Percentiles rank a stretch among this genome's conserved stretches.
phyloP scores from a whole-genome alignment of 1,140 invertebrate genomes.

The Chlorops oryzae region DNA sequence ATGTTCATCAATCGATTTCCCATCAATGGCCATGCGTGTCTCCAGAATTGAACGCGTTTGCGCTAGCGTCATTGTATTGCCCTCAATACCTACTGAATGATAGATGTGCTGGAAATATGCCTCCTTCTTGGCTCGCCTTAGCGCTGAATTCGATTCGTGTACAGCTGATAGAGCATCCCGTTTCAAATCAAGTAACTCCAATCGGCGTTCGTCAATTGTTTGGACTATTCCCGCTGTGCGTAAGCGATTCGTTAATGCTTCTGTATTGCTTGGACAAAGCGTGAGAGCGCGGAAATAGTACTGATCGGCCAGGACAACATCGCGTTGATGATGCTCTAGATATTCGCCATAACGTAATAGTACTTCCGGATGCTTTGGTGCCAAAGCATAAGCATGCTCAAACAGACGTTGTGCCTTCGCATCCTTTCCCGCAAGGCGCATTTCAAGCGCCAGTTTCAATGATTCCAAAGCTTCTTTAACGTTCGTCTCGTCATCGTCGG shows the following conservation, averaged over 20 bases:
- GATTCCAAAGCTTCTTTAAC: conserved; percentile 72
- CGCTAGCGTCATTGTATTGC: conserved; percentile 92
- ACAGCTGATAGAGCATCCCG: conserved; percentile 72
- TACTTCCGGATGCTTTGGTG: conserved; percentile 87
- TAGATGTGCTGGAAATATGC: conserved; percentile 95
- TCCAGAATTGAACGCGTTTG: conserved; percentile 90
- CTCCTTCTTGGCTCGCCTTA: conserved; percentile 85
- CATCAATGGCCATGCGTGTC: conserved; percentile 84
- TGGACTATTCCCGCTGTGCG: conserved; percentile 84
- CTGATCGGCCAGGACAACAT: conserved; percentile 85
- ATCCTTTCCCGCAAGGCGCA: conserved; percentile 72
- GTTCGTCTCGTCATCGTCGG: conserved; percentile 25
- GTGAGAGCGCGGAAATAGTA: conserved; percentile 77
- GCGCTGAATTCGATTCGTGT: conserved; percentile 69
- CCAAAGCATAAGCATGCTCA: conserved; percentile 82
- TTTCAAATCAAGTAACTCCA: conserved; percentile 81
- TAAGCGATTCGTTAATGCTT: conserved; percentile 73
- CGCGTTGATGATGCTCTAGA: conserved; percentile 76
- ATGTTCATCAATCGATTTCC: conserved; percentile 93
- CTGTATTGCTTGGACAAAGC: conserved; percentile 73
- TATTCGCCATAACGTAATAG: conserved; percentile 91
- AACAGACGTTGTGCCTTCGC: conserved; percentile 85
- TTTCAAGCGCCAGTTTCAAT: conserved; percentile 74
- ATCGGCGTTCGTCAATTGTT: conserved; percentile 73
- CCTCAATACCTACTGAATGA: conserved; percentile 95